Conservation (phyloP, 2,113 vertebrate species). For the Athene noctua region DNA sequence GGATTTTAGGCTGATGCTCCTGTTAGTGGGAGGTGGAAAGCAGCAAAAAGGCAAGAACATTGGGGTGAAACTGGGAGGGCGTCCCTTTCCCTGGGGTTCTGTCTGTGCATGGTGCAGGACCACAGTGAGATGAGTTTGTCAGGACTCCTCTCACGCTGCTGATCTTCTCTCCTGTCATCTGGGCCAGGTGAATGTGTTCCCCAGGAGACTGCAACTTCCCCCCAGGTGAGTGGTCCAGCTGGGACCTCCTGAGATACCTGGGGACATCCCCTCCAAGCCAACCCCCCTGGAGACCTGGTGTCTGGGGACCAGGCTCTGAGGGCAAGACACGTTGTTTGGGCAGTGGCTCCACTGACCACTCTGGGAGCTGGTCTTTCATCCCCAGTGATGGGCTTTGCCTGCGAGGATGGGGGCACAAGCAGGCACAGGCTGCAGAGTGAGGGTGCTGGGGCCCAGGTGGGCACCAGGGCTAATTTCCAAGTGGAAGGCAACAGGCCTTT, state of each 20-base stretch:
- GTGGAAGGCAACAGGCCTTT: background rate
- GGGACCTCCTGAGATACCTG: background rate
- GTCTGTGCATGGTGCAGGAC: background rate
- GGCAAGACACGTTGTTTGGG: background rate
- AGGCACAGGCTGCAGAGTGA: background rate
- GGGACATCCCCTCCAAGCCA: background rate
- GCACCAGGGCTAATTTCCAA: background rate
- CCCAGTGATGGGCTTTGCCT: background rate
- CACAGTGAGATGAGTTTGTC: background rate
- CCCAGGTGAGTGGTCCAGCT: constrained; percentile 40
- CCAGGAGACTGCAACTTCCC: constrained; percentile 43
- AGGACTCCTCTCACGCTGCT: background rate
- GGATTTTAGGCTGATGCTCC: background rate
- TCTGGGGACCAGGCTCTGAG: background rate
- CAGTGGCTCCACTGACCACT: background rate
- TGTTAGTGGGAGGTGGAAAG: background rate
- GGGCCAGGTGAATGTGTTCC: constrained; percentile 83
- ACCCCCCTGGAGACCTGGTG: background rate
- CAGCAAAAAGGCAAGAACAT: fast-evolving
- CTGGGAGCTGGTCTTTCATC: background rate
- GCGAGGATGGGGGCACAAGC: fast-evolving
- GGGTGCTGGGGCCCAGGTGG: background rate
- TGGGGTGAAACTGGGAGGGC: background rate
- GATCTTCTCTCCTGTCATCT: background rate
- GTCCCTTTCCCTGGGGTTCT: background rate